phyloP scores from a whole-genome alignment of 1,140 invertebrate species.

The Papilio aristodemus region DNA sequence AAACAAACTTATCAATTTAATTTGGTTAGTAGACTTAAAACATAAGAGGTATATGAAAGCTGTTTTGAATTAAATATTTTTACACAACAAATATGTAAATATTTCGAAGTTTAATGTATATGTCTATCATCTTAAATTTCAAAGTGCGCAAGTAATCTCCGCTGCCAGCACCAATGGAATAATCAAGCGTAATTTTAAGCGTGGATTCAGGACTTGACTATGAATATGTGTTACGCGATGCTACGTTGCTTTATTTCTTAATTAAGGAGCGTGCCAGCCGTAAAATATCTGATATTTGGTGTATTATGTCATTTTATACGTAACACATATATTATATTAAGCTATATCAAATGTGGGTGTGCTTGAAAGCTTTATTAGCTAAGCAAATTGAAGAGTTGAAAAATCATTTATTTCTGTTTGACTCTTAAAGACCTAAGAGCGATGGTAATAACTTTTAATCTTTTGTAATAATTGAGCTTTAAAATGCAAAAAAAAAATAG shows the following conservation, averaged over 20 bases:
- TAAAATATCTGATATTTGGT: not conserved
- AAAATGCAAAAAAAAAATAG: too few relatives aligned
- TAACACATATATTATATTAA: not conserved
- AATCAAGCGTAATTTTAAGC: not conserved
- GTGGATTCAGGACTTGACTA: not conserved
- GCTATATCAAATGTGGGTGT: not conserved
- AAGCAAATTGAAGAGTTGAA: too few relatives aligned
- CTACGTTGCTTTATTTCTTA: constrained; percentile 11
- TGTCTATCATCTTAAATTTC: not conserved
- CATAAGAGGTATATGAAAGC: too few relatives aligned
- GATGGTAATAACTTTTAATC: too few relatives aligned
- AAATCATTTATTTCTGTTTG: too few relatives aligned
- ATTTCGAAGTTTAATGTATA: not conserved
- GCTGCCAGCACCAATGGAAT: not conserved
- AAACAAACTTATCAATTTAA: too few relatives aligned
- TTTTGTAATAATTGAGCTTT: too few relatives aligned
- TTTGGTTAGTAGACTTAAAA: too few relatives aligned
- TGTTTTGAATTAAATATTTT: too few relatives aligned
- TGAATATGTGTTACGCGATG: not conserved
- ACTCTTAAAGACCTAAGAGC: too few relatives aligned
- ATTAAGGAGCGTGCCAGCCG: not conserved
- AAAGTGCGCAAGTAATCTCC: not conserved
- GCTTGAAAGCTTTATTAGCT: too few relatives aligned
- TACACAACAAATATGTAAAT: too few relatives aligned
- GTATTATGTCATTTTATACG: not conserved